phyloP scores from a whole-genome alignment of 2,888 invertebrate species.

The Drosophila vallismaia region DNA sequence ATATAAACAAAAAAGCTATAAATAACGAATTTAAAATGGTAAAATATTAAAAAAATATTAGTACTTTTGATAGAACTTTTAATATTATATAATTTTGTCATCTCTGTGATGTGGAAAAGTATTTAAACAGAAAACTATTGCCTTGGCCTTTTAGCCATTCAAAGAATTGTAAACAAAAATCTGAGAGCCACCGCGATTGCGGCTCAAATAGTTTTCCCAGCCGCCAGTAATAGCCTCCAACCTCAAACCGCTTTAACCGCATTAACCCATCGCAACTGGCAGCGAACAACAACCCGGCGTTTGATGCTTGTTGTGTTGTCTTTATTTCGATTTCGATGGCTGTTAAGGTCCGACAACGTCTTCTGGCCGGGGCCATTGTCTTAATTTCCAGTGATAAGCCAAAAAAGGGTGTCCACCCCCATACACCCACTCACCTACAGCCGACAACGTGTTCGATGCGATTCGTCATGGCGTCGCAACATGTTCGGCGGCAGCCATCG shows the following conservation, averaged over 20 bases:
- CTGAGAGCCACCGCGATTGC: conserved; percentile 22
- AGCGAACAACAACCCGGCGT: conserved; percentile 9
- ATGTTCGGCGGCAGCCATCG: conserved; percentile 24
- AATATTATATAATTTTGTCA: too few relatives aligned
- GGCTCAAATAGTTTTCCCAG: conserved; percentile 28
- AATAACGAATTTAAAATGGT: not conserved
- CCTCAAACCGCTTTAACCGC: conserved; percentile 1
- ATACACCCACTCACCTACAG: conserved; percentile 6
- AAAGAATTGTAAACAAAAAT: conserved; percentile 18
- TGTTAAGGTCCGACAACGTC: conserved; percentile 8
- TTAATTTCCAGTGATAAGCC: conserved; percentile 75
- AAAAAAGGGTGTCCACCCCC: conserved; percentile 28
- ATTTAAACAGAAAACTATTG: not conserved
- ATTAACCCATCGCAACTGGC: conserved; percentile 8
- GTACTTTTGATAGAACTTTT: too few relatives aligned
- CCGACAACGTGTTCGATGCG: conserved; percentile 50
- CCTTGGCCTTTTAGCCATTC: not conserved
- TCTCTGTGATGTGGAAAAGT: too few relatives aligned
- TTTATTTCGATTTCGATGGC: conserved; percentile 58
- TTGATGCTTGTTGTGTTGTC: conserved; percentile 14
- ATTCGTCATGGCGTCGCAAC: conserved; percentile 38
- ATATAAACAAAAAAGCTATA: not conserved
- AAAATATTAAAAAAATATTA: not conserved
- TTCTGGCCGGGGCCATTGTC: conserved; percentile 53
- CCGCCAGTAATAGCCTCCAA: conserved; percentile 21